Percentiles rank a stretch among this genome's conserved stretches.
Conservation (phyloP, 2,797 vertebrate genomes). For the Emydoidea blandingii region DNA sequence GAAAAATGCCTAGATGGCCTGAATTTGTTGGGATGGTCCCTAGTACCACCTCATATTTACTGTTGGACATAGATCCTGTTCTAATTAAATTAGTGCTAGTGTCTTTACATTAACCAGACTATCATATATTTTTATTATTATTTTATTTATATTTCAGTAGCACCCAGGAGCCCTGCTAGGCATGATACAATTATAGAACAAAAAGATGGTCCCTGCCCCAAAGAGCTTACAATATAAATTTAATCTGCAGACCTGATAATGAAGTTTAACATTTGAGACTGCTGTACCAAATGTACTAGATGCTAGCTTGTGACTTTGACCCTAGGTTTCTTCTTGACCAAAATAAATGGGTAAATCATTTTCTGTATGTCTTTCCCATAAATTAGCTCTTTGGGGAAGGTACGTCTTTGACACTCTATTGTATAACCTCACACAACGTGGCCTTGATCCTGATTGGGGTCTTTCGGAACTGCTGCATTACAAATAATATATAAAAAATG, state of each 20-base stretch:
- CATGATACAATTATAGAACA: neutral
- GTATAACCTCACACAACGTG: neutral
- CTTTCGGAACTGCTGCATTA: neutral
- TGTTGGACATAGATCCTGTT: neutral
- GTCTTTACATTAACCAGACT: neutral
- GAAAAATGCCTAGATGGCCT: neutral
- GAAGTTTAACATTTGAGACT: neutral
- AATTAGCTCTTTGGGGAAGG: neutral
- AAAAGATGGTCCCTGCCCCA: neutral
- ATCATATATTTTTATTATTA: neutral
- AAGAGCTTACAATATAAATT: neutral
- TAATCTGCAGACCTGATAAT: neutral
- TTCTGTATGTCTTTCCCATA: neutral
- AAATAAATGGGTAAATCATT: neutral
- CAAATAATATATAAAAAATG: neutral
- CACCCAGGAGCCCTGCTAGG: neutral
- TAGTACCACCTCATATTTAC: neutral
- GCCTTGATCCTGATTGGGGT: neutral
- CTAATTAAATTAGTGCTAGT: neutral
- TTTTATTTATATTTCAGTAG: neutral
- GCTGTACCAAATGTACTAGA: neutral
- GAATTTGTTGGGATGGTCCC: neutral
- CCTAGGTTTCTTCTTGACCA: neutral
- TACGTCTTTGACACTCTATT: neutral
- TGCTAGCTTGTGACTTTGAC: rapidly evolving